Base-by-base conservation (phyloP, 2,113 vertebrate species). In the Conger conger region DNA sequence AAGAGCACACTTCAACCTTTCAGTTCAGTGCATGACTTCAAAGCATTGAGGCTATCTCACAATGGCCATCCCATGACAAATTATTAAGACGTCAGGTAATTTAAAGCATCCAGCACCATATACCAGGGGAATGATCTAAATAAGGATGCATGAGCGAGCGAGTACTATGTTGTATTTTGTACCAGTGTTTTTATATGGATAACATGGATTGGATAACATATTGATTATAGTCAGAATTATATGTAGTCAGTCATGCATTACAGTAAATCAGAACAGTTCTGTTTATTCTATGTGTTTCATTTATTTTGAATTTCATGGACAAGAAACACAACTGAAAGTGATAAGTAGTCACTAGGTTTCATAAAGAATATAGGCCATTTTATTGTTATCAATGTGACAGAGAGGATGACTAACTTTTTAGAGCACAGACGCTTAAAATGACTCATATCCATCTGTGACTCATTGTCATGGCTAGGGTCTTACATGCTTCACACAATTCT, bases 1-100 rank as follows among this genome's bases (percentile, higher is more conserved):
- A 96, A 97, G 94, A 91, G 93, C 90, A 91, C 93, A 94, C 96
- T 96, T 96, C 94, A 96, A 93, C 93, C 94, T 96, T 95, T 96
- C 95, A 95, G 91, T 95, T 78, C 76, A 18, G 93, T 94, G 93
- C 93, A 93, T 94, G 85, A 85, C 90, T 84, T 82, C 76, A 89
- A 89, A 91, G 93, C 91, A 89, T 89, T 2, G 35, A 90, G 86
- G 93, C 89, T 94, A 94, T 95, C 95, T 94, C 87, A 87, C 90
- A 92, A 91, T 91, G 93, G 93, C 86, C 89, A 93, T 94, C 93
- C 94, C 89, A 91, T 92, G 92, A 91, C 93, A 91, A 86, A 91
- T 92, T 94, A 92, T 92, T 92, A 91, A 86, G 68, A 73, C 30
- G n/a, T 33, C 68, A 73, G n/a, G 68, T 73, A 8, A 33, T 33